These are phyloP conservation scores for Lagopus leucura DNA, from an alignment of 2,113 vertebrate genomes.

Conservation along the genomic window DNA sequence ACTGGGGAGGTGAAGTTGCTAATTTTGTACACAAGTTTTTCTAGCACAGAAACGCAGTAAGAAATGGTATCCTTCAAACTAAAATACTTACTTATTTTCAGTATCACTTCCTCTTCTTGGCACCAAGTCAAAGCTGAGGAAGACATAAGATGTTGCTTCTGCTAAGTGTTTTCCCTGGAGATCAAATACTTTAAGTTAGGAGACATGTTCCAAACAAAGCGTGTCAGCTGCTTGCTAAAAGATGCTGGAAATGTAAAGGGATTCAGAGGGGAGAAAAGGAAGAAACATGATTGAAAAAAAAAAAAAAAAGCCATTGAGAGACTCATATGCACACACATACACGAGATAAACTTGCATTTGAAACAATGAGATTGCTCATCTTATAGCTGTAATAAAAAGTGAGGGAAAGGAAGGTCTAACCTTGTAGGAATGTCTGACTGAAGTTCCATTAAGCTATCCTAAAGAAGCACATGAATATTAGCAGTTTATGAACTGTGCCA, in stretches of 20 bases:
- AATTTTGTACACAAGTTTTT: background rate
- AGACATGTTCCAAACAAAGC: background rate
- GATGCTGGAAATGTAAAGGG: rapidly evolving
- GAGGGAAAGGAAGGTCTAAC: background rate
- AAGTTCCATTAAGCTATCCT: background rate
- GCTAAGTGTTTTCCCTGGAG: background rate
- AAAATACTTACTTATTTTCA: background rate
- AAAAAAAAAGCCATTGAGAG: background rate
- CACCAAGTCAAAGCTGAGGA: background rate
- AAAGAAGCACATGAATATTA: background rate
- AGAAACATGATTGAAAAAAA: background rate
- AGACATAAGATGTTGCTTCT: background rate
- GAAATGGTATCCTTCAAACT: background rate
- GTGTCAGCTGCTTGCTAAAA: background rate
- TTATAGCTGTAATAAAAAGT: background rate
- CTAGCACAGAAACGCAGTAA: background rate
- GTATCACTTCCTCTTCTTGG: background rate
- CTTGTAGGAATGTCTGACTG: background rate
- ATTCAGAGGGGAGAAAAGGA: background rate
- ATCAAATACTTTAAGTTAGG: background rate
- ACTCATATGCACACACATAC: background rate
- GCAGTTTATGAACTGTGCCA: background rate
- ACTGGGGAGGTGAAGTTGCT: background rate
- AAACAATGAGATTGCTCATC: too few relatives aligned
- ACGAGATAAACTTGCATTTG: background rate